Conservation (phyloP, 2,888 invertebrate species). For the Hyposoter didymator region DNA sequence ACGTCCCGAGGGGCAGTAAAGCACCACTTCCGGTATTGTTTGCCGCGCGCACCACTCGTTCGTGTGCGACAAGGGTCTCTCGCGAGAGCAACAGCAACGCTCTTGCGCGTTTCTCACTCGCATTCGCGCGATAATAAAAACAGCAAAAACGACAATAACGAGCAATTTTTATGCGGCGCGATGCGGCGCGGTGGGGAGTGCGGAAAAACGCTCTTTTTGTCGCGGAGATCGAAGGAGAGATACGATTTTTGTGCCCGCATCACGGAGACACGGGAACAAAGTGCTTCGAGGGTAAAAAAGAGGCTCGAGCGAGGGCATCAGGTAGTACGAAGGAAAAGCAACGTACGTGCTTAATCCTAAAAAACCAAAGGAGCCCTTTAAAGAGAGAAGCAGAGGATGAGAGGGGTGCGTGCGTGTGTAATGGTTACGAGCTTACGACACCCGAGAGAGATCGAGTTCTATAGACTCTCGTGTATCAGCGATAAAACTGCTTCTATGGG, state of each 20-base stretch:
- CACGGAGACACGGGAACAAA: background rate
- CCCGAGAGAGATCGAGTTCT: constrained; percentile 14
- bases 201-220: constrained; percentile 11
- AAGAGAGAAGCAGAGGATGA: background rate
- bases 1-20: constrained; percentile 64
- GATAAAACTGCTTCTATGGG: constrained; percentile 53
- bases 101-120: background rate
- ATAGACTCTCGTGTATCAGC: constrained; percentile 30
- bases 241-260: constrained; percentile 1
- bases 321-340: background rate
- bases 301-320: background rate
- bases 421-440: constrained; percentile 55
- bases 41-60: constrained; percentile 40
- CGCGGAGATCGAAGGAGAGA: background rate
- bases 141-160: constrained; percentile 38
- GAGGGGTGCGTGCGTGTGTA: constrained; percentile 31
- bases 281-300: constrained; percentile 7
- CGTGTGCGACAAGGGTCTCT: constrained; percentile 55
- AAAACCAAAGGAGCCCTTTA: constrained; percentile 55
- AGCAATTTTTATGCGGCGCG: constrained; percentile 44
- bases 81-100: background rate
- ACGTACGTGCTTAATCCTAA: constrained; percentile 45
- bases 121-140: constrained; percentile 60
- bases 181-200: background rate
- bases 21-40: constrained; percentile 68